phyloP scores from a whole-genome alignment of 2,113 vertebrate genomes.

The Microcebus ravelobensis region DNA sequence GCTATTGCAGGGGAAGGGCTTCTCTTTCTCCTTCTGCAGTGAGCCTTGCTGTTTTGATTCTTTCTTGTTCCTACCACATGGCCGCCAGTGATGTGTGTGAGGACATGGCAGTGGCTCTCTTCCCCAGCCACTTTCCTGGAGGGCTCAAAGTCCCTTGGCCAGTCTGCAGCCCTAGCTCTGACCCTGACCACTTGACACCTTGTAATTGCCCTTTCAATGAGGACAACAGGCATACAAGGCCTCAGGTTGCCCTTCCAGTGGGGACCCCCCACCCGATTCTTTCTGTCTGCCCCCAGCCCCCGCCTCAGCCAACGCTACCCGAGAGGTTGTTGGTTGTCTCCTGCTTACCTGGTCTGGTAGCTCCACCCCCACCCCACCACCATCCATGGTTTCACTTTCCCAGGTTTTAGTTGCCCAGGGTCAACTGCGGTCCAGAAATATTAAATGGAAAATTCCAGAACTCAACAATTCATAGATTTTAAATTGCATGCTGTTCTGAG shows the following conservation, averaged over 20 bases:
- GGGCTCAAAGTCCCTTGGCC: too few relatives aligned
- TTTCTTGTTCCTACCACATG: not conserved
- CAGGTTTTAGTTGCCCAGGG: not conserved
- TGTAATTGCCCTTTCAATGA: accelerated
- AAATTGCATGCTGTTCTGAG: not conserved
- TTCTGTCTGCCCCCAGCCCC: not conserved
- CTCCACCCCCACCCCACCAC: not conserved
- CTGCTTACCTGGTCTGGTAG: not conserved
- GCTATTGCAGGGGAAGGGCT: not conserved
- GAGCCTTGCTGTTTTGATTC: not conserved
- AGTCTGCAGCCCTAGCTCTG: not conserved
- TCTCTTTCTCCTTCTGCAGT: not conserved
- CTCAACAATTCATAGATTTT: not conserved
- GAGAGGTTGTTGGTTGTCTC: not conserved
- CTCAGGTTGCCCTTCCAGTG: not conserved
- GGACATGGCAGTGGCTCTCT: not conserved
- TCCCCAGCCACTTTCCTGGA: not conserved
- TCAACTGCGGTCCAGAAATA: not conserved
- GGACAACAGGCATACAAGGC: too few relatives aligned
- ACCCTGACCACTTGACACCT: not conserved
- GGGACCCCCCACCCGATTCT: not conserved
- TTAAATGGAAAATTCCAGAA: not conserved
- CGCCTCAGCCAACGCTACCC: not conserved
- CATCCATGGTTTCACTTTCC: not conserved
- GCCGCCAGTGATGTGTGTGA: accelerated